phyloP scores from a whole-genome alignment of 2,113 vertebrate genomes.

The Neomonachus schauinslandi region DNA sequence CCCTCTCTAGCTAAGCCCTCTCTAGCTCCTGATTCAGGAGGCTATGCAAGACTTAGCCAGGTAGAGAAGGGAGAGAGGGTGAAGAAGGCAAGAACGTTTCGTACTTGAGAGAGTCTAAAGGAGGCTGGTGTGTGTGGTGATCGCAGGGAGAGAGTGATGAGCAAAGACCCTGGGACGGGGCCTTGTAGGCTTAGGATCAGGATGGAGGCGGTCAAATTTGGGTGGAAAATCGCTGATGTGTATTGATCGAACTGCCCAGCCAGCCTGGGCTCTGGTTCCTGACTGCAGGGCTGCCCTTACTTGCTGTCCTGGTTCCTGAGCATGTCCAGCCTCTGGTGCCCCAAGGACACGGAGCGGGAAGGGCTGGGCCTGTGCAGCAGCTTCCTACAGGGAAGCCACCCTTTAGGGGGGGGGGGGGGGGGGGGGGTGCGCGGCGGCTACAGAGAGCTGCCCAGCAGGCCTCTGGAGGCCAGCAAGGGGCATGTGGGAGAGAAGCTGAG shows the following conservation, averaged over 20 bases:
- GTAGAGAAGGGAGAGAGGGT: not conserved
- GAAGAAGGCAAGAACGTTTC: not conserved
- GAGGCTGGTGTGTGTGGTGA: not conserved
- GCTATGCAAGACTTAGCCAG: not conserved
- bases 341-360: not conserved
- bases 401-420: not conserved
- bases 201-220: not conserved
- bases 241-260: not conserved
- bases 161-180: not conserved
- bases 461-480: not conserved
- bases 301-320: not conserved
- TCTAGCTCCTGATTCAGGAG: not conserved
- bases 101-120: not conserved
- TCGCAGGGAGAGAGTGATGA: not conserved
- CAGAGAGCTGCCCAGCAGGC: not conserved
- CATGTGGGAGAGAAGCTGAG: not conserved
- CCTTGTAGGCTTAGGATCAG: not conserved
- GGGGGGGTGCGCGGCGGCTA: not conserved
- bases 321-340: not conserved
- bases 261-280: not conserved
- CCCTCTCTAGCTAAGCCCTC: too few relatives aligned
- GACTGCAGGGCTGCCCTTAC: not conserved
- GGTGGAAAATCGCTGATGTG: not conserved
- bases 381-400: not conserved
- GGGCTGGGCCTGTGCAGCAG: not conserved